Evolutionary conservation across 2,113 vertebrate species (phyloP), one percentile per base, ranked within the genome.

Genomic region (Saguinus midas): DNA sequence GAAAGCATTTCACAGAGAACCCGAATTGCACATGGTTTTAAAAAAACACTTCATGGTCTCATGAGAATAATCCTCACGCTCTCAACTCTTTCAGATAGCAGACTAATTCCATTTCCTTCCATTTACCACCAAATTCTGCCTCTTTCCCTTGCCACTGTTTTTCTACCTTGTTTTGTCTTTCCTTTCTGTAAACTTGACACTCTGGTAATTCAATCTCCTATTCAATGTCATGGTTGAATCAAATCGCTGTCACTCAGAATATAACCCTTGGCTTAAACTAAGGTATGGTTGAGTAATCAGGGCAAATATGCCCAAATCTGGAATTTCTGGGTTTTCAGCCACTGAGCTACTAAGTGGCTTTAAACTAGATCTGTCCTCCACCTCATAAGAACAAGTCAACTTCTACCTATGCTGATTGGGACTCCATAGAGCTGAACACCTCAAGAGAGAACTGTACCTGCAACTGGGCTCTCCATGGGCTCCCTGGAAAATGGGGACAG

Each of bases 161-260:
- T 85, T 76, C 72, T 61, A 37, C 58, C 96, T 98, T 97, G 96
- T 97, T 96, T 97, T 97, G 96, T 96, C 97, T 98, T 93, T 95
- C 73, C 40, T 61, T 79, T 92, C 94, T 96, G 87, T 94, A 97
- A 97, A 96, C 90, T 97, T 25, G 4, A 73, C 94, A 96, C 80
- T 66, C 85, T 61, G n/a, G 97, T 97, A 98, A 98, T 97, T 97
- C 91, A 96, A 98, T 97, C 97, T 96, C 61, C 83, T 96, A 52
- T 83, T 91, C 96, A 93, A 96, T 95, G 97, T 96, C 97, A 97
- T 80, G 95, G 96, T 97, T 97, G 97, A 98, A 94, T 98, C 97
- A 97, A 97, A 97, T 97, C 2, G 5, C 96, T 98, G 98, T 97
- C 98, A 97, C 88, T 98, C 97, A 98, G 95, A 97, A 91, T 94